These are phyloP conservation scores for Chloropsis cyanopogon DNA, from an alignment of 2,113 vertebrate genomes.

Conservation along the genomic window DNA sequence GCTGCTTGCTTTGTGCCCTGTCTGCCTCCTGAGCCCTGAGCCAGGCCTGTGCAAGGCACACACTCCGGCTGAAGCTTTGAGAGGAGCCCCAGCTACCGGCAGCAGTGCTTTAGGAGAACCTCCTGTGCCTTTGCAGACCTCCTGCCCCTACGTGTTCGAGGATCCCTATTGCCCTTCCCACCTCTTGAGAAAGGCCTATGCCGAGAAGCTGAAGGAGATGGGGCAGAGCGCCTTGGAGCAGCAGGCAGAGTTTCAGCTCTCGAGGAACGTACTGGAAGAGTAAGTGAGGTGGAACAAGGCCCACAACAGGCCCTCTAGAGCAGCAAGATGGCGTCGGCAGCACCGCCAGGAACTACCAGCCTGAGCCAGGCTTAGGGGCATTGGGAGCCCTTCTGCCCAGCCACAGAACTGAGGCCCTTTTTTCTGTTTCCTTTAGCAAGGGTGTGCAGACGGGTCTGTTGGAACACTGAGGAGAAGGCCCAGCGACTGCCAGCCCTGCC, in stretches of 20 bases:
- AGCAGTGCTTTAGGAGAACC: not conserved
- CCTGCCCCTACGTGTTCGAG: not conserved
- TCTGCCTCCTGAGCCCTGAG: not conserved
- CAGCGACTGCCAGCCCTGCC: not conserved
- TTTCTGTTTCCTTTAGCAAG: not conserved
- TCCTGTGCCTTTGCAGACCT: not conserved
- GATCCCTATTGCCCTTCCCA: not conserved
- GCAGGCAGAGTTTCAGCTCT: not conserved
- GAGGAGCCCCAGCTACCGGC: rapidly evolving
- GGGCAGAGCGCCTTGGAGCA: not conserved
- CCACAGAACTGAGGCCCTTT: not conserved
- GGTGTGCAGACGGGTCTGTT: not conserved
- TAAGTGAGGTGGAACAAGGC: not conserved
- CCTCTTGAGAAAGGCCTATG: not conserved
- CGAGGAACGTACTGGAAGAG: not conserved
- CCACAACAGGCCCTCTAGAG: not conserved
- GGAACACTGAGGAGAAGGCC: not conserved
- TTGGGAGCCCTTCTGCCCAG: not conserved
- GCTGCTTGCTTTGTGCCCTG: not conserved
- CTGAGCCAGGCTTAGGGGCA: not conserved
- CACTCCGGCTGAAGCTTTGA: rapidly evolving
- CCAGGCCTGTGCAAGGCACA: not conserved
- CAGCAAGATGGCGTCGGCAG: rapidly evolving
- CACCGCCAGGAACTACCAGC: rapidly evolving
- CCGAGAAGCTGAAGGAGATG: not conserved